These are phyloP conservation scores for Aptenodytes forsteri DNA, from an alignment of 2,113 vertebrate species.

Conservation along the genomic window DNA sequence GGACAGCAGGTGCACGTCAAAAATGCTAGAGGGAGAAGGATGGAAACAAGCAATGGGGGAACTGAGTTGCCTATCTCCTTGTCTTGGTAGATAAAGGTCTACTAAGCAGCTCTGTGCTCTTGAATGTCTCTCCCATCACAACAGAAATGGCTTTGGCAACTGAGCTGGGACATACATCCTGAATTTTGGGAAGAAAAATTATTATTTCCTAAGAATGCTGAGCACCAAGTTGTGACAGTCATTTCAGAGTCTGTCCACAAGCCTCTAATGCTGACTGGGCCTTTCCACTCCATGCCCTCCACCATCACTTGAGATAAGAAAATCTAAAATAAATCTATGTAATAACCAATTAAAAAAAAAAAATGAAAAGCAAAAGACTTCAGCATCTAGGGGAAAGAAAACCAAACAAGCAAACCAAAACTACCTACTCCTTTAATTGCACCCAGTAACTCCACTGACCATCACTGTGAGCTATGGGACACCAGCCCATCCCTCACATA, in stretches of 20 bases:
- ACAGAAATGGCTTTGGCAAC: background rate
- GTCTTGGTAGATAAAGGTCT: background rate
- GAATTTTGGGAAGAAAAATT: background rate
- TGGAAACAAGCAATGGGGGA: background rate
- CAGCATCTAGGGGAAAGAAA: background rate
- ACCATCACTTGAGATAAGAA: background rate
- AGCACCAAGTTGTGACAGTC: background rate
- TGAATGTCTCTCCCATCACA: background rate
- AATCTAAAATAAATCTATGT: background rate
- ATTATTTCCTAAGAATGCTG: background rate
- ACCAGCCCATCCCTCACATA: background rate
- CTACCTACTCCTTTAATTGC: background rate
- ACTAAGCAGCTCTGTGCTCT: background rate
- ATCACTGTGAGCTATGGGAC: background rate
- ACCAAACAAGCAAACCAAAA: background rate
- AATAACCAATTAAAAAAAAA: background rate
- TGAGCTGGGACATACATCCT: background rate
- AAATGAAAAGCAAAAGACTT: background rate
- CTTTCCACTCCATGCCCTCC: background rate
- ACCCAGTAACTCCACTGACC: background rate
- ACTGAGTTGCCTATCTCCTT: background rate
- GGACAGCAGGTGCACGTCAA: background rate
- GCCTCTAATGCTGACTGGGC: background rate
- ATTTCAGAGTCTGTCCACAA: background rate
- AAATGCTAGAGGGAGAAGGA: background rate